Base-by-base conservation (phyloP, 2,797 vertebrate genomes). In the Tinamus major region DNA sequence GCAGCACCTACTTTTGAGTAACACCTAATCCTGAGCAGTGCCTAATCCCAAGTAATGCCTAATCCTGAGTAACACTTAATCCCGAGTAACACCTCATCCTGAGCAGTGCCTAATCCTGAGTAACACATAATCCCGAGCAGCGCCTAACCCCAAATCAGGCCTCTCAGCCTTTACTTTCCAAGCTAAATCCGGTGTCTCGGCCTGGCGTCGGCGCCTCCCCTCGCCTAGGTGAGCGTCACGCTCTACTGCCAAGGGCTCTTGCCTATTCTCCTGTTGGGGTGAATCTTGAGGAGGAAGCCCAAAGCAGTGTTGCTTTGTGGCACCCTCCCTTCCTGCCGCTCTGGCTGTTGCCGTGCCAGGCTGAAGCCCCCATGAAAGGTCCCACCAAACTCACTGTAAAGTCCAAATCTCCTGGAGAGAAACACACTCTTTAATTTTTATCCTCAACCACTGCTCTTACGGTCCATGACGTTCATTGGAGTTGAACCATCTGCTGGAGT, bases 291-390 rank as follows among this genome's bases (percentile, higher is more conserved):
- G 74, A 59, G 68, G 76, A 58, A 20, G 35, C 49, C 33, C 65
- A 75, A 48, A 56, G 37, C 49, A 78, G 65, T 3, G 0, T 21
- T 51, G 39, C 1, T 64, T 7, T 42, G 58, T 55, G 61, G 79
- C 33, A 67, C 61, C 8, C 82, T 16, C 71, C 46, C 4, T 56
- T 77, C 48, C 79, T 56, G 48, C 13, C 0, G 1, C 48, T 70
- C 33, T 0, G 6, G 41, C 5, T 1, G 55, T 29, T 9, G 5
- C 1, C 2, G 18, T 19, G 55, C n/a, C 1, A 2, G 8, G 46
- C 26, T 0, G 1, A 87, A 64, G 7, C 2, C 27, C 26, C 5
- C 20, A 2, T 12, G 26, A 77, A 87, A 85, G 20, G 31, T 55
- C 64, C 14, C 49, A 72, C 42, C 6, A 24, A 62, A 46, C 8